phyloP scores from a whole-genome alignment of 2,797 vertebrate species.

The Diplodus puntazzo region DNA sequence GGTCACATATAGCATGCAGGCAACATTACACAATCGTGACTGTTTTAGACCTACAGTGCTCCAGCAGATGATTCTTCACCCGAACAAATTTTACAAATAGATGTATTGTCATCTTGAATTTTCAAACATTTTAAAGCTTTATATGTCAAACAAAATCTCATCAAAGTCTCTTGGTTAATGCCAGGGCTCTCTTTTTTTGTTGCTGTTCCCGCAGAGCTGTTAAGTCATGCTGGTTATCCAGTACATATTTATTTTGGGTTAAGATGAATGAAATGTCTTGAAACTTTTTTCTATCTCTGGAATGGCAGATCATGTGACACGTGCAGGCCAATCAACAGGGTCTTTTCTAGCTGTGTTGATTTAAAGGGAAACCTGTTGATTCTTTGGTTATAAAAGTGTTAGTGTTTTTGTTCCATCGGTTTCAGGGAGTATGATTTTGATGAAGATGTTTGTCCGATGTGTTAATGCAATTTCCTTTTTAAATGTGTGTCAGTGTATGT shows the following conservation, averaged over 20 bases:
- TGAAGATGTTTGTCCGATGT: not conserved
- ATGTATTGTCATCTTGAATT: constrained; percentile 12
- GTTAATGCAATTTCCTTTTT: not conserved
- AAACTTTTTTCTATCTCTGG: constrained; percentile 57
- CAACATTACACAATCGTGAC: constrained; percentile 7
- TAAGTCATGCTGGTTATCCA: not conserved
- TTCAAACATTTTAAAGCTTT: not conserved
- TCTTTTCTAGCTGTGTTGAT: constrained; percentile 14
- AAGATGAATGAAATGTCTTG: constrained; percentile 12
- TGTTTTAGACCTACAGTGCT: not conserved
- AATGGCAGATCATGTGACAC: constrained; percentile 70
- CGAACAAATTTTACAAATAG: not conserved
- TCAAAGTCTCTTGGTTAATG: not conserved
- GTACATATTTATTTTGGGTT: not conserved
- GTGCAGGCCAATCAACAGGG: constrained; percentile 53
- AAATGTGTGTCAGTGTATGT: not conserved
- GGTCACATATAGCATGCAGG: constrained; percentile 14
- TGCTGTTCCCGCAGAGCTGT: not conserved
- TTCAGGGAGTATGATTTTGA: not conserved
- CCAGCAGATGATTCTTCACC: not conserved
- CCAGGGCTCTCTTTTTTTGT: not conserved
- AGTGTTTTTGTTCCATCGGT: not conserved
- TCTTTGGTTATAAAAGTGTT: constrained; percentile 17
- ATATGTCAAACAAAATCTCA: not conserved
- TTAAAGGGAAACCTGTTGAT: constrained; percentile 73